Evolutionary conservation across 2,797 vertebrate species (phyloP), one percentile per base, ranked within the genome.

Genomic region (Chelidonichthys spinosus): DNA sequence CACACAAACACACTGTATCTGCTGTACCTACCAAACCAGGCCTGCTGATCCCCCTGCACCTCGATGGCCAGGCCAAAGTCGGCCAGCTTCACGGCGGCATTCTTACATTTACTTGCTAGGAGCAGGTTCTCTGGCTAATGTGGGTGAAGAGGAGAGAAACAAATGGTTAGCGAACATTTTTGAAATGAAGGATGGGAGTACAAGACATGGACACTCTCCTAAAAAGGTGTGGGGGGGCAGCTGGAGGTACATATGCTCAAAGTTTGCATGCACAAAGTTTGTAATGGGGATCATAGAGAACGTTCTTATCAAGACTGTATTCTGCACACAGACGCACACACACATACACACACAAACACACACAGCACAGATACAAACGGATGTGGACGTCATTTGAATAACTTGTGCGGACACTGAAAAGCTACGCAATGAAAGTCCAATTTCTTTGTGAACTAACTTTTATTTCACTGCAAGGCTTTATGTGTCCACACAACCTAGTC

Each of bases 91-190:
- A 99, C 98, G 0, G 98, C 98, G 0, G 98, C 98, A 1, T 98
- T 98, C 92, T 99, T 99, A 90, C 97, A 98, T 90, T 98, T 98
- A 94, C 97, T 98, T 82, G 98, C 97, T 86, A 99, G 94, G 60
- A 99, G 97, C 85, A 99, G 94, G 90, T 99, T 99, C 94, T 99
- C 98, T 0, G 98, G 98, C 98, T 99, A 81, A 25, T 74, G 82
- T 54, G 49, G 65, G 43, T 11, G 17, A 62, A 56, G 8, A 67
- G 37, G 59, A 83, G 46, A 82, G 46, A 42, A 73, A 66, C 15
- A 10, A 44, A 25, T 25, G 15, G n/a, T 86, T 66, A 82, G 2
- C 7, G 39, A 46, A 78, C 42, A 52, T 0, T 63, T 52, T 53
- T 17, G 0, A 66, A 17, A 36, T 25, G 7, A 32, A 39, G 11